phyloP scores from a whole-genome alignment of 2,888 invertebrate species.

The Schizaphis graminum region DNA sequence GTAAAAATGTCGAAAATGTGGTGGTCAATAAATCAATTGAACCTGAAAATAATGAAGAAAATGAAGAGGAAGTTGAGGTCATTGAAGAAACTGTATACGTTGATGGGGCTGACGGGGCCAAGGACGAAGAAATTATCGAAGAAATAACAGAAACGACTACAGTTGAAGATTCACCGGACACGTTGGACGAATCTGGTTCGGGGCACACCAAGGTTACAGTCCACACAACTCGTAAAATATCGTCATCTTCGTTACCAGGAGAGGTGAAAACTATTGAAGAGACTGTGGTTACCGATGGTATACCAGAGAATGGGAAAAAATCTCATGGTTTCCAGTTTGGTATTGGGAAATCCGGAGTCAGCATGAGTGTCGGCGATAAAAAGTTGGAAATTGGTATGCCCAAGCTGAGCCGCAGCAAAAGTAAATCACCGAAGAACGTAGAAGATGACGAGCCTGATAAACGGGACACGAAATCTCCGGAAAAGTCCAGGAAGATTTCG shows the following conservation, averaged over 20 bases:
- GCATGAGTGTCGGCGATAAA: constrained; percentile 31
- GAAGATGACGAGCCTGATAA: not conserved
- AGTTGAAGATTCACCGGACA: not conserved
- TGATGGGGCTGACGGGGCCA: not conserved
- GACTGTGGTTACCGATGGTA: not conserved
- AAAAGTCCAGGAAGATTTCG: not conserved
- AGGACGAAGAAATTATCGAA: constrained; percentile 31
- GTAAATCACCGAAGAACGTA: not conserved
- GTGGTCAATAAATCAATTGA: not conserved
- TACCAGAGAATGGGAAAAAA: not conserved
- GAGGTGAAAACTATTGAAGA: not conserved
- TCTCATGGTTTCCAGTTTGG: not conserved
- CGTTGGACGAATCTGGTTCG: not conserved
- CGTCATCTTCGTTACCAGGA: not conserved
- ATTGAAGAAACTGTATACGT: constrained; percentile 28
- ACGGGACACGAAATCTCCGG: not conserved
- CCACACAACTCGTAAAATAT: constrained; percentile 3
- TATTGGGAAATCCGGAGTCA: constrained; percentile 23
- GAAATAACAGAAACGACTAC: constrained; percentile 37
- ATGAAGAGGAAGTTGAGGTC: constrained; percentile 16
- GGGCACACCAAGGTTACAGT: not conserved
- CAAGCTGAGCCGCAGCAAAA: not conserved
- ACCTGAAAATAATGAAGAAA: not conserved
- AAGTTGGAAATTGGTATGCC: not conserved
- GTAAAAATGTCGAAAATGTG: not conserved